Evolutionary conservation across 2,888 invertebrate genomes (phyloP).

Genomic region (Chironomus riparius): DNA sequence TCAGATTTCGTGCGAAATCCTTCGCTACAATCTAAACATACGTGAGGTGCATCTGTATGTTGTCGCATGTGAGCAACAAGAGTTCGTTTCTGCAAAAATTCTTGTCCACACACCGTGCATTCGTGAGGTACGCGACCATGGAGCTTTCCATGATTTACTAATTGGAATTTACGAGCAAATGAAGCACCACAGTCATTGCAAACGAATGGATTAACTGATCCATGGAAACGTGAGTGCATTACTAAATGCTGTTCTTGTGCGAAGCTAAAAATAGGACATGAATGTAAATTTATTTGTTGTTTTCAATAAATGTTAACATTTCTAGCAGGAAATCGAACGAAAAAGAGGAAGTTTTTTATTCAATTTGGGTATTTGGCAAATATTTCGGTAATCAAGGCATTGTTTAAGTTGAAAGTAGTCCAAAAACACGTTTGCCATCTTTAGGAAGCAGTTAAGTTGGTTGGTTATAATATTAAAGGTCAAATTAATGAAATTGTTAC

Average conservation of each 20-base stretch:
- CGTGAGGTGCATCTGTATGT: slow-evolving; percentile 65
- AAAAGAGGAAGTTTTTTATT: neutral
- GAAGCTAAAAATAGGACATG: slow-evolving; percentile 49
- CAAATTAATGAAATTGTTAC: no score
- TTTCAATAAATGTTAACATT: no score
- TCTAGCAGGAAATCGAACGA: neutral
- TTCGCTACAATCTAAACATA: slow-evolving; percentile 67
- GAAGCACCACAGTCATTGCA: slow-evolving; percentile 84
- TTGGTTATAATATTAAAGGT: no score
- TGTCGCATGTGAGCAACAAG: slow-evolving; percentile 69
- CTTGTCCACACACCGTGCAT: slow-evolving; percentile 74
- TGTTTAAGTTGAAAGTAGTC: neutral
- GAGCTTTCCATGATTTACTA: slow-evolving; percentile 72
- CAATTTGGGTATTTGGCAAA: neutral
- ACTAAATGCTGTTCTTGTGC: slow-evolving; percentile 72
- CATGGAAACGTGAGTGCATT: slow-evolving; percentile 67
- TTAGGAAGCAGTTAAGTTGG: no score
- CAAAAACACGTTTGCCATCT: no score
- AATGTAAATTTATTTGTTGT: no score
- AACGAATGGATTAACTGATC: slow-evolving; percentile 88
- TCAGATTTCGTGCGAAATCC: slow-evolving; percentile 64
- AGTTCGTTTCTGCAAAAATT: slow-evolving; percentile 75
- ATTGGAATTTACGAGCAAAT: slow-evolving; percentile 75
- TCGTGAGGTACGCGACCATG: slow-evolving; percentile 74
- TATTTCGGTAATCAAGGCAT: neutral